phyloP scores from a whole-genome alignment of 2,797 vertebrate genomes.

The Eutrigla gurnardus region DNA sequence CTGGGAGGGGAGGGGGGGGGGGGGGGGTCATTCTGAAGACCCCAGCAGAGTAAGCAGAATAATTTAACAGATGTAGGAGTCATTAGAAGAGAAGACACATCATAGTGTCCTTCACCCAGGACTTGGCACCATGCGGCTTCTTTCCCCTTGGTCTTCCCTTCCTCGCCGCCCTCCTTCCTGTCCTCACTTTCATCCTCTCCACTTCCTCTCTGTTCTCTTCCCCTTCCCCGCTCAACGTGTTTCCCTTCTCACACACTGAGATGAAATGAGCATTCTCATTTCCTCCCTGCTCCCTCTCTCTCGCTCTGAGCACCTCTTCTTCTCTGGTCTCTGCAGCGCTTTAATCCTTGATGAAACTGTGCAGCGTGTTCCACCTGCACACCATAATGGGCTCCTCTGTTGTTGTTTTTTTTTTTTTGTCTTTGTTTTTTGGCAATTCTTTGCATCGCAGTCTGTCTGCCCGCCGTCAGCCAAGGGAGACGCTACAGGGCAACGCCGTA shows the following conservation, averaged over 20 bases:
- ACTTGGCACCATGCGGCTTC: conserved; percentile 45
- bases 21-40: conserved; percentile 33
- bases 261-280: not conserved
- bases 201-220: not conserved
- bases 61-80: conserved; percentile 63
- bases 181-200: conserved; percentile 13
- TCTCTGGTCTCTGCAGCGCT: conserved; percentile 37
- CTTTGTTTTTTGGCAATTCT: conserved; percentile 37
- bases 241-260: not conserved
- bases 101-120: conserved; percentile 65
- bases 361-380: conserved; percentile 44
- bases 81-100: conserved; percentile 60
- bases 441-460: conserved; percentile 41
- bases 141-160: conserved; percentile 37
- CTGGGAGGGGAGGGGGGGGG: conserved; percentile 7
- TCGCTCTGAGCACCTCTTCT: conserved; percentile 23
- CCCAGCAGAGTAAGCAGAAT: conserved; percentile 46
- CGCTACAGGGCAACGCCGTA: conserved; percentile 23
- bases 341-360: conserved; percentile 60
- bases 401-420: conserved; percentile 33
- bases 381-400: conserved; percentile 52
- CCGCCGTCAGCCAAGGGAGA: conserved; percentile 57
- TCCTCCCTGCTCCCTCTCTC: conserved; percentile 9
- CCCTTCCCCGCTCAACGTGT: not conserved
- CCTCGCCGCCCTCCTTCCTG: not conserved